Percentiles rank a stretch among this genome's conserved stretches.
These are phyloP conservation scores for Rhegmatorhina hoffmannsi DNA, from an alignment of 2,113 vertebrate genomes.

Conservation along the genomic window DNA sequence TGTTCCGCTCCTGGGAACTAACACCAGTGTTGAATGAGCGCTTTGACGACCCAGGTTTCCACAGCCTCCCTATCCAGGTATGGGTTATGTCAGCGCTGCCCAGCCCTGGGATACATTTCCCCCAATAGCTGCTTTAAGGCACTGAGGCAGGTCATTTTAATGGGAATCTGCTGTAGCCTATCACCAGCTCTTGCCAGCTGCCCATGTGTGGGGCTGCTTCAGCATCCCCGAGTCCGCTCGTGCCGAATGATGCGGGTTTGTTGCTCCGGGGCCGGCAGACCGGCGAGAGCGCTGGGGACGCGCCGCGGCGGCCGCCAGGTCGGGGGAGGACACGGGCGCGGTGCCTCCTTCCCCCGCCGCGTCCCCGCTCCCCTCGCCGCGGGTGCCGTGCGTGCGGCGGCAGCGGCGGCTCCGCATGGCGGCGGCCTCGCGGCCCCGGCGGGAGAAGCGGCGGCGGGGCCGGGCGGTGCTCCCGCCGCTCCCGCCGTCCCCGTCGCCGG, in stretches of 20 bases:
- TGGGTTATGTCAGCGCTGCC: not conserved
- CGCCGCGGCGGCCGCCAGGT: not conserved
- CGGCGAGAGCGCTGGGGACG: not conserved
- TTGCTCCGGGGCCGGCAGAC: not conserved
- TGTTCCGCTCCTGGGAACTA: not conserved
- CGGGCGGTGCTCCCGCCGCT: too few species aligned
- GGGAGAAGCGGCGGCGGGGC: too few species aligned
- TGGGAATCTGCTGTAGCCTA: not conserved
- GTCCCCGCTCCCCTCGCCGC: not conserved
- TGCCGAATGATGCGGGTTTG: rapidly evolving
- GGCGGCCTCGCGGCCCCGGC: not conserved
- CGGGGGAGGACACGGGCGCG: not conserved
- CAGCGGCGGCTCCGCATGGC: not conserved
- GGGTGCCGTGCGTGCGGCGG: not conserved
- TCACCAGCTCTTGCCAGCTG: not conserved
- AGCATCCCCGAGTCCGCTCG: rapidly evolving
- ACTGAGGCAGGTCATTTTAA: not conserved
- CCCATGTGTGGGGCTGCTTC: not conserved
- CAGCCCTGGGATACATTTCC: not conserved
- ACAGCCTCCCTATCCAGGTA: not conserved
- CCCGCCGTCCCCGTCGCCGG: too few species aligned
- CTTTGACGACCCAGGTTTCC: not conserved
- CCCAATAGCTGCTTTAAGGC: not conserved
- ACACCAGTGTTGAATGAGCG: rapidly evolving
- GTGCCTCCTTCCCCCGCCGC: not conserved